Conservation (phyloP, 2,888 invertebrate genomes). For the Strigamia crassipes region DNA sequence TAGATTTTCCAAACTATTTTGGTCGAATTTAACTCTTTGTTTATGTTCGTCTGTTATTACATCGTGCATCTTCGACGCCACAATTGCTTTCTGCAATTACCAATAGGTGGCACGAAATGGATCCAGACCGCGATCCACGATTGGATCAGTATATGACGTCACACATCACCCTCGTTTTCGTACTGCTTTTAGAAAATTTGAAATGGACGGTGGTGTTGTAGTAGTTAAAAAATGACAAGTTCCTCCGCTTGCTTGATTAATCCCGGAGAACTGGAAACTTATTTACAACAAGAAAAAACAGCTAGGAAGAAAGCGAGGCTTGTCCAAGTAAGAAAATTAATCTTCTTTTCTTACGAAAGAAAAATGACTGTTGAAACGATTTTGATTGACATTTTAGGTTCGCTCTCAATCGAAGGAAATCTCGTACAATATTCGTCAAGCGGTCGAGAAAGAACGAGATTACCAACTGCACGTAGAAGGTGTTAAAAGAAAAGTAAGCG, state of each 20-base stretch:
- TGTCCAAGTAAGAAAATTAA: background rate
- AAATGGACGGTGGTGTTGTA: background rate
- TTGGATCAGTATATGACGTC: too few relatives aligned
- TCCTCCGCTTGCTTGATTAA: background rate
- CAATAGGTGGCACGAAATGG: too few relatives aligned
- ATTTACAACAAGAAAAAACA: background rate
- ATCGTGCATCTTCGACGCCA: too few relatives aligned
- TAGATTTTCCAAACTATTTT: too few relatives aligned
- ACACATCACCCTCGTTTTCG: background rate
- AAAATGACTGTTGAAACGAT: background rate
- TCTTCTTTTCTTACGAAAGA: too few relatives aligned
- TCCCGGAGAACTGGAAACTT: conserved; percentile 6
- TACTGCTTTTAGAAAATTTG: background rate
- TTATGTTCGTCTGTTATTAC: too few relatives aligned
- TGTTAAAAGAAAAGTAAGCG: background rate
- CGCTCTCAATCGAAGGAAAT: background rate
- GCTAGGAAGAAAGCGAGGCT: background rate
- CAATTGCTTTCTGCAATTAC: too few relatives aligned
- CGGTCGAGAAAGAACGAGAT: background rate
- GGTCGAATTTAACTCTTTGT: too few relatives aligned
- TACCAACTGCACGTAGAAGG: background rate
- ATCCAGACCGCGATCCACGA: too few relatives aligned
- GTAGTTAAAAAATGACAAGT: background rate
- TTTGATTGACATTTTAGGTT: background rate
- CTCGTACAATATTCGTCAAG: background rate